phyloP scores from a whole-genome alignment of 2,113 vertebrate species.

The Cyphomyrus plagiostoma region DNA sequence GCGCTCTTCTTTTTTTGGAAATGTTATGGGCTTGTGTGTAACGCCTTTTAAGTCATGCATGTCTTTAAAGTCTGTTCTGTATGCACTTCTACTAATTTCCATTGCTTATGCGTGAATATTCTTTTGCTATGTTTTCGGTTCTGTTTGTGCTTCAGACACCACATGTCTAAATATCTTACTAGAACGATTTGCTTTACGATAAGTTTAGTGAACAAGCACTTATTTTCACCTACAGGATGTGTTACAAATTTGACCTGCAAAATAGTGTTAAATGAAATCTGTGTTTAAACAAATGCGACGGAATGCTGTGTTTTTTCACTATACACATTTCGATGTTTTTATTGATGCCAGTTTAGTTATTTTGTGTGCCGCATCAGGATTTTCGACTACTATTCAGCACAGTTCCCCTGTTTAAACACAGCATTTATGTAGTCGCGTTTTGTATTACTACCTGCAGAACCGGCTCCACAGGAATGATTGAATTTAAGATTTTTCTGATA shows the following conservation, averaged over 20 bases:
- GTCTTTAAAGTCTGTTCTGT: not conserved
- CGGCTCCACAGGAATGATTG: not conserved
- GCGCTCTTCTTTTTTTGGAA: not conserved
- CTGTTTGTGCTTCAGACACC: not conserved
- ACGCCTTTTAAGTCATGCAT: not conserved
- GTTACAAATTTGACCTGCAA: not conserved
- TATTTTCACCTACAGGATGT: not conserved
- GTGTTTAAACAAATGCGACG: not conserved
- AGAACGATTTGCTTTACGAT: not conserved
- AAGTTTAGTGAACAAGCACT: not conserved
- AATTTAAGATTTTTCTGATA: not conserved
- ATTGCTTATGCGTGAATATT: not conserved
- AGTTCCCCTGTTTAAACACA: not conserved
- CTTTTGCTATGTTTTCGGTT: not conserved
- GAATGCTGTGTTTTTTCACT: not conserved
- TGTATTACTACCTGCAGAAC: not conserved
- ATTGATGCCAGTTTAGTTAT: not conserved
- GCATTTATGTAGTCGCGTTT: not conserved
- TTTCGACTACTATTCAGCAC: not conserved
- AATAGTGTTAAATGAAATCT: not conserved
- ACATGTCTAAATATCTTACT: not conserved
- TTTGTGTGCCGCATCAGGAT: not conserved
- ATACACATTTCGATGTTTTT: not conserved
- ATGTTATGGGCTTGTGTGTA: not conserved
- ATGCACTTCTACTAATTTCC: not conserved